Percentiles rank a stretch among this genome's conserved stretches.
These are phyloP conservation scores for Macrocentrus cingulum DNA, from an alignment of 1,140 invertebrate genomes.

Conservation along the genomic window DNA sequence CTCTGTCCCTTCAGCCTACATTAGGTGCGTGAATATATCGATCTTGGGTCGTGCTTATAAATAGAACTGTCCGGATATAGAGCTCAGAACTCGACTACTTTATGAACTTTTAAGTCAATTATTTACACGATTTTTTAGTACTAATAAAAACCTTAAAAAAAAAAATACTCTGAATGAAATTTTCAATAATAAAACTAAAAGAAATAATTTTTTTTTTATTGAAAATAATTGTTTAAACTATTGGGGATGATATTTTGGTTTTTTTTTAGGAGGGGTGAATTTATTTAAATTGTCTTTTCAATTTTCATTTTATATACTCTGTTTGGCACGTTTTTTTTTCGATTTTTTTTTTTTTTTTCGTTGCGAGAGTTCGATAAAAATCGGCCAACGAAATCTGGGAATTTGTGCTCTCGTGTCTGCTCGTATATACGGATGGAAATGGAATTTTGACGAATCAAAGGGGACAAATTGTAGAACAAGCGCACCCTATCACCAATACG, in stretches of 20 bases:
- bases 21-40: conserved; percentile 26
- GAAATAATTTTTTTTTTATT: too few relatives aligned
- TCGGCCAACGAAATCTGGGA: not conserved
- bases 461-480: conserved; percentile 29
- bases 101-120: conserved; percentile 30
- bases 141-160: too few relatives aligned
- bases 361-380: too few relatives aligned
- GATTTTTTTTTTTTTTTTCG: too few relatives aligned
- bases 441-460: conserved; percentile 24
- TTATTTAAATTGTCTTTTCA: not conserved
- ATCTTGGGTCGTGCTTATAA: conserved; percentile 27
- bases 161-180: too few relatives aligned
- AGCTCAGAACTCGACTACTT: conserved; percentile 29
- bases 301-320: not conserved
- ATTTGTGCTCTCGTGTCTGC: not conserved
- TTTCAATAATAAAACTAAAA: too few relatives aligned
- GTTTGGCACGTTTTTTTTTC: too few relatives aligned
- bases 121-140: not conserved
- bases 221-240: too few relatives aligned
- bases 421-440: not conserved
- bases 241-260: too few relatives aligned
- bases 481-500: conserved; percentile 11
- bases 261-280: too few relatives aligned
- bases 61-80: conserved; percentile 27
- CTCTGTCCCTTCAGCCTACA: conserved; percentile 7